Evolutionary conservation across 1,140 invertebrate genomes (phyloP).

Genomic region (Bombus picipes): DNA sequence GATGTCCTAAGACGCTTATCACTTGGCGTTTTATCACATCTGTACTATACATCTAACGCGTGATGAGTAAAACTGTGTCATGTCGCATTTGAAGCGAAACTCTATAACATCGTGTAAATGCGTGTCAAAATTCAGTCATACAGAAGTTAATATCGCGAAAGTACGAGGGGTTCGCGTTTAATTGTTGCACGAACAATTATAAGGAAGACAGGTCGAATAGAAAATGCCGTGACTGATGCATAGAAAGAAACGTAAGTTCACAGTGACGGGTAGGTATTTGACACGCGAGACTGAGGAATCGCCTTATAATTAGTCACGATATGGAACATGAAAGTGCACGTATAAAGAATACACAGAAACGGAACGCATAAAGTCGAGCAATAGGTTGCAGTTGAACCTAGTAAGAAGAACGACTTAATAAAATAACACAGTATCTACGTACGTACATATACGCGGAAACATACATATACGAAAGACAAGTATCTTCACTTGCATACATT

Average conservation of each 20-base stretch:
- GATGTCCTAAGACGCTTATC: too few relatives aligned
- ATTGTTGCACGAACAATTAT: not conserved
- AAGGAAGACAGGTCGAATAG: not conserved
- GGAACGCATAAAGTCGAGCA: conserved; percentile 43
- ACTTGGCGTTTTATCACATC: too few relatives aligned
- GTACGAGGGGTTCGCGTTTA: not conserved
- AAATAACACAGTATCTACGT: too few relatives aligned
- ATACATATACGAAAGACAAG: too few relatives aligned
- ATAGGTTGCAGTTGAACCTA: not conserved
- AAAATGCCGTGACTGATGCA: not conserved
- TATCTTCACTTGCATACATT: too few relatives aligned
- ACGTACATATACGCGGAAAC: not conserved
- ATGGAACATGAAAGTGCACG: conserved; percentile 61
- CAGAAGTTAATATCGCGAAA: not conserved
- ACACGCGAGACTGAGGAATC: conserved; percentile 63
- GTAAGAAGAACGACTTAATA: not conserved
- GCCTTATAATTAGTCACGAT: conserved; percentile 73
- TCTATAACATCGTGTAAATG: not conserved
- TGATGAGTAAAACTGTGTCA: not conserved
- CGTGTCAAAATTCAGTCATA: not conserved
- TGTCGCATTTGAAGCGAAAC: not conserved
- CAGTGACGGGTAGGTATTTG: conserved; percentile 53
- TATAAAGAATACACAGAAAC: not conserved
- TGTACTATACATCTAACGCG: too few relatives aligned
- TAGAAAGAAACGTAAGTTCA: conserved; percentile 23